Evolutionary conservation across 2,888 invertebrate species (phyloP).

Genomic region (Alloplasta piceator): DNA sequence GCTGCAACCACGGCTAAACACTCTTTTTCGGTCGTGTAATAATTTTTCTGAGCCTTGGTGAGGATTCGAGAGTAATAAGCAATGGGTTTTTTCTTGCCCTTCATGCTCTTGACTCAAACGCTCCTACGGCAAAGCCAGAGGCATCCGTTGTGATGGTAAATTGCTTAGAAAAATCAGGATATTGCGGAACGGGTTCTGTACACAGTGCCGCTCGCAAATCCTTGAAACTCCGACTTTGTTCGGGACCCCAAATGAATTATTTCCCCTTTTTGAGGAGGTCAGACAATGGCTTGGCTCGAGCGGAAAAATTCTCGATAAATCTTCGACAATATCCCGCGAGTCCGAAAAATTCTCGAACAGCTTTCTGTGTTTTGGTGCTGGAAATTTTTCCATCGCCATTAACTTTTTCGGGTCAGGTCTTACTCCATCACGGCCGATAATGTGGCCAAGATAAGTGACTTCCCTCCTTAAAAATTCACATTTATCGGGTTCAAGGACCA

Average conservation of each 20-base stretch:
- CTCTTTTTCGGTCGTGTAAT: conserved; percentile 54
- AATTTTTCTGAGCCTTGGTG: conserved; percentile 18
- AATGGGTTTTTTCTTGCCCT: conserved; percentile 41
- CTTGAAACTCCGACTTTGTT: conserved; percentile 46
- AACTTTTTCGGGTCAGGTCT: too few relatives aligned
- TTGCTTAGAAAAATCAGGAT: conserved; percentile 50
- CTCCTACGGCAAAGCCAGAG: conserved; percentile 34
- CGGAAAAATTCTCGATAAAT: too few relatives aligned
- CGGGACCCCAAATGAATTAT: conserved; percentile 35
- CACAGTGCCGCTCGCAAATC: conserved; percentile 38
- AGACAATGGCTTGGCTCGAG: too few relatives aligned
- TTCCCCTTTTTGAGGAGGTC: conserved; percentile 43
- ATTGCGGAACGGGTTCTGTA: conserved; percentile 40
- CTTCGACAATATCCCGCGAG: too few relatives aligned
- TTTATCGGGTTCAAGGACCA: too few relatives aligned
- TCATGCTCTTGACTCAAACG: conserved; percentile 44
- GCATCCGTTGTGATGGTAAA: conserved; percentile 61
- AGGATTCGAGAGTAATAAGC: conserved; percentile 36
- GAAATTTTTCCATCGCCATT: too few relatives aligned
- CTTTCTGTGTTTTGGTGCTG: conserved; percentile 18
- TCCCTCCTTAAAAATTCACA: too few relatives aligned
- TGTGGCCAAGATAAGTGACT: too few relatives aligned
- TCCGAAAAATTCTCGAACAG: too few relatives aligned
- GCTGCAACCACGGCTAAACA: conserved; percentile 44
- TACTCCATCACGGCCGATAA: too few relatives aligned